phyloP scores from a whole-genome alignment of 2,888 invertebrate genomes.

The Punctoribates punctum region DNA sequence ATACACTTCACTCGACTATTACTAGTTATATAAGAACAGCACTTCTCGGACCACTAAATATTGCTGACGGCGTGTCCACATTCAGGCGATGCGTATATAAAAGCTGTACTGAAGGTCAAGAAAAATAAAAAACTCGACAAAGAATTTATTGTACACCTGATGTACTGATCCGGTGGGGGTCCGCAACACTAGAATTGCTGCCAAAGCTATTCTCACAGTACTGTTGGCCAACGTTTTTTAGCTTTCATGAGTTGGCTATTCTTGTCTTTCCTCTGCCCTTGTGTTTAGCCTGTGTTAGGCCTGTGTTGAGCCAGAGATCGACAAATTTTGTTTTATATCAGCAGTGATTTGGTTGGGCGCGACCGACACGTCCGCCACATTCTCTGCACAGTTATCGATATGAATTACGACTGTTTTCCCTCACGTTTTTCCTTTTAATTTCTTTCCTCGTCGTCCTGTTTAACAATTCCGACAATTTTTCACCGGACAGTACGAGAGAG shows the following conservation, averaged over 20 bases:
- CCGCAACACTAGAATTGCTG: conserved; percentile 10
- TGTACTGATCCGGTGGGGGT: conserved; percentile 37
- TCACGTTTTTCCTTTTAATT: conserved; percentile 27
- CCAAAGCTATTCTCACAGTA: not conserved
- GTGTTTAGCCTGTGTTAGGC: no score
- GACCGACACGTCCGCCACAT: conserved; percentile 37
- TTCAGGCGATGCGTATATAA: not conserved
- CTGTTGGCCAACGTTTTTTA: conserved; percentile 19
- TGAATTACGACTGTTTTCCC: conserved; percentile 26
- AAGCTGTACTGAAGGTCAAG: conserved; percentile 34
- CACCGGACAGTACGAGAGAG: conserved; percentile 32
- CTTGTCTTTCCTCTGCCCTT: conserved; percentile 32
- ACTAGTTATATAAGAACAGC: conserved; percentile 10
- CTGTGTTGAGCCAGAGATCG: conserved; percentile 14
- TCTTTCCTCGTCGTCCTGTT: conserved; percentile 17
- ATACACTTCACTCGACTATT: conserved; percentile 23
- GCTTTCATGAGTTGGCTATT: conserved; percentile 32
- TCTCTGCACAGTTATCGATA: conserved; percentile 28
- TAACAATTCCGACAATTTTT: conserved; percentile 25
- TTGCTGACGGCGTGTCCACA: conserved; percentile 37
- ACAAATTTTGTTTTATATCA: conserved; percentile 15
- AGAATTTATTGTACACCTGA: conserved; percentile 33
- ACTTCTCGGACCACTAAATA: conserved; percentile 38
- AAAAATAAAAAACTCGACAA: conserved; percentile 36
- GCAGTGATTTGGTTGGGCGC: conserved; percentile 28